Percentiles rank a stretch among this genome's conserved stretches.
Evolutionary conservation across 2,797 vertebrate species (phyloP).

Genomic region (Psittacula derbiana): DNA sequence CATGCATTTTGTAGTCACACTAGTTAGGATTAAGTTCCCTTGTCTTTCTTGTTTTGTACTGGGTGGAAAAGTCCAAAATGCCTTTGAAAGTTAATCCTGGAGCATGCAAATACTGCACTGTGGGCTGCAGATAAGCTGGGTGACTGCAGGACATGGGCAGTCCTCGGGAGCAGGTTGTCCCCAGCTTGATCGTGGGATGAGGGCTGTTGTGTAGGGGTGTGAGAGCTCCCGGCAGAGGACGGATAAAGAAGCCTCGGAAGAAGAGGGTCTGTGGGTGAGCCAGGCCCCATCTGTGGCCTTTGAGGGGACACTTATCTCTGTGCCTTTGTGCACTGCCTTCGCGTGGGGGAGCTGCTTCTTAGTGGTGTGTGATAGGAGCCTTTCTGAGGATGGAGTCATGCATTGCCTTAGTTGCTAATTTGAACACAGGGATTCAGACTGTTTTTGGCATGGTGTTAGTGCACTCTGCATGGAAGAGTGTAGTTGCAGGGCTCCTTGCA

Average conservation of each 20-base stretch:
- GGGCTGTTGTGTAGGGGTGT: accelerated
- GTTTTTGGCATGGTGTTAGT: accelerated
- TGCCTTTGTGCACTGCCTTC: background rate
- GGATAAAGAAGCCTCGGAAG: background rate
- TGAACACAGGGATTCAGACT: accelerated
- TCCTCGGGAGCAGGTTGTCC: accelerated
- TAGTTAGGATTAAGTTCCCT: background rate
- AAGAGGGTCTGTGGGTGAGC: background rate
- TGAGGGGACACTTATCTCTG: background rate
- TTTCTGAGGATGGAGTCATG: accelerated
- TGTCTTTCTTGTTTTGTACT: background rate
- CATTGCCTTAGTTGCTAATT: accelerated
- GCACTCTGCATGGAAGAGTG: background rate
- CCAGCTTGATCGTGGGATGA: accelerated
- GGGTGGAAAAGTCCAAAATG: background rate
- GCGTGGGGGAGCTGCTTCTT: accelerated
- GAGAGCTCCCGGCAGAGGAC: accelerated
- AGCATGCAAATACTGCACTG: accelerated
- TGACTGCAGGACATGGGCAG: background rate
- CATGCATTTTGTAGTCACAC: accelerated
- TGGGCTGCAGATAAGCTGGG: accelerated
- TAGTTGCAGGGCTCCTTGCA: background rate
- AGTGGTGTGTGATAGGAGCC: accelerated
- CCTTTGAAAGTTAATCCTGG: background rate
- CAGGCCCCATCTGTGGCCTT: background rate